Evolutionary conservation across 2,888 invertebrate genomes (phyloP), one percentile per base, ranked within the genome.

Genomic region (Formica aserva): DNA sequence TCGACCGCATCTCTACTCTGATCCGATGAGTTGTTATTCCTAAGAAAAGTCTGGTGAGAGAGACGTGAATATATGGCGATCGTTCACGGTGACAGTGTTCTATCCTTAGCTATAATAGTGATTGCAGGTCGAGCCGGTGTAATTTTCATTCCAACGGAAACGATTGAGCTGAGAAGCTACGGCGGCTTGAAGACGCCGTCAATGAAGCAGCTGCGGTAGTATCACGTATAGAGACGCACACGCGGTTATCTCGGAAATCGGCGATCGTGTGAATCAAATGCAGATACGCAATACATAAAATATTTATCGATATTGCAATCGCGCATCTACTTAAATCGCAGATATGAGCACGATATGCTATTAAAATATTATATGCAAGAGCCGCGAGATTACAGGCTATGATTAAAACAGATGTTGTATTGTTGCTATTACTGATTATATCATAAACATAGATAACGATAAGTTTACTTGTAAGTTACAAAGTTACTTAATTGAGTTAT

Each of bases 121-220:
- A 88, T 87, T 81, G 78, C 87, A 60, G 82, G 22, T 45, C 83
- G 81, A 38, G 60, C 74, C 41, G 84, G 75, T 85, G 82, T 88
- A 91, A 90, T 91, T 91, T 91, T 91, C 90, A 89, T 91, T 85
- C 89, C 88, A 88, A 29, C 87, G 87, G 91, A 89, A 91, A 88
- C 88, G 88, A 82, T 74, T 74, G 76, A 69, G 87, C 57, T 35
- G 32, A 22, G 63, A 87, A 84, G 81, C 63, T 85, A 85, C 84
- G 86, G 86, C 72, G 85, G 86, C 60, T 71, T 78, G 82, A 82
- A 84, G 88, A 80, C 48, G 66, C 69, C 67, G 77, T 84, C 78
- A 77, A 85, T 85, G 85, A 83, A 83, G 81, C 65, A 60, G 77
- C 63, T 77, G 71, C 55, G 18, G 29, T 65, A 57, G 9, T 41